Evolutionary conservation across 2,797 vertebrate species (phyloP), one percentile per base, ranked within the genome.

Genomic region (Phoeniculus purpureus): DNA sequence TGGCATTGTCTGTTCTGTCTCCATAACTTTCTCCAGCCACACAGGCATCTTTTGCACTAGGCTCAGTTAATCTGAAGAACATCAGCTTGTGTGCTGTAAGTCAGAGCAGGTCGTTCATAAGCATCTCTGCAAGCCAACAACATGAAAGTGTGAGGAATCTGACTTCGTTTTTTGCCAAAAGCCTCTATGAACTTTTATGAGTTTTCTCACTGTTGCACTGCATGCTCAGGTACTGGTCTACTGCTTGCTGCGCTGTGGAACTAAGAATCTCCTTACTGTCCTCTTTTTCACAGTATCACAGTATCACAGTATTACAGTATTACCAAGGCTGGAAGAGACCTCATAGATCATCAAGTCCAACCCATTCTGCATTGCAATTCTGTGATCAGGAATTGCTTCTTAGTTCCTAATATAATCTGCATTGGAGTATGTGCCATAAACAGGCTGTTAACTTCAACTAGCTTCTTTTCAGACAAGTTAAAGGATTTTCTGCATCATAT

Each of bases 161-260:
- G 3, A 14, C 21, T 78, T 55, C 20, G 59, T 9, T 51, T 23
- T 43, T 86, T 79, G n/a, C 25, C 27, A 72, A 26, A 10, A 20
- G 9, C 25, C 21, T 47, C 15, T 6, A 6, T 29, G 50, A 51
- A 27, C 23, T 58, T 58, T 50, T 45, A 4, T 43, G 22, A 19
- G 34, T 76, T 50, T 45, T 73, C 37, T 81, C 10, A 17, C 10
- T 37, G 34, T 51, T 5, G 1, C 27, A 7, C 12, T 18, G 6
- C 3, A 27, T 0, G 1, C 2, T 78, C 25, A 6, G 22, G 20
- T 52, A 25, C 22, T 1, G 2, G 65, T 55, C 7, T 48, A 5
- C 27, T 94, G 6, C 22, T 43, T 64, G 7, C 21, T 74, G 18
- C 9, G 31, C 6, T 26, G 27, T 29, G 65, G 87, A 7, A 88